A percentile compares a stretch with the other conserved stretches of the same genome.
Evolutionary conservation across 2,113 vertebrate species (phyloP).

Genomic region (Cathartes aura): DNA sequence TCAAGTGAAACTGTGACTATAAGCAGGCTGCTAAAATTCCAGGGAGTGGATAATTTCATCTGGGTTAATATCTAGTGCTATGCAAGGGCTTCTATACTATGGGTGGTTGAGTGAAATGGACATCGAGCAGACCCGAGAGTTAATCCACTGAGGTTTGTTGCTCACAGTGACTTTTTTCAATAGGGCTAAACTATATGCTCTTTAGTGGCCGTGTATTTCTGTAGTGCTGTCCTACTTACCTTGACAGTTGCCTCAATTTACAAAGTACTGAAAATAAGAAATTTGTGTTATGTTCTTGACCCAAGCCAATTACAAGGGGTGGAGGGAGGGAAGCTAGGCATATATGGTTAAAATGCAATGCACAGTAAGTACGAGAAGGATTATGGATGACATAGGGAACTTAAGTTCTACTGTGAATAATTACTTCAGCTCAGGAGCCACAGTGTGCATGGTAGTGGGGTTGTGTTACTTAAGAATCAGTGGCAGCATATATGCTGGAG

Average conservation of each 20-base stretch:
- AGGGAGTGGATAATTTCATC: neutral
- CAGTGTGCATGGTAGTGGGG: rapidly evolving
- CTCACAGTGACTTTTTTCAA: neutral
- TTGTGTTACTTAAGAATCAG: neutral
- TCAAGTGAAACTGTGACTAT: neutral
- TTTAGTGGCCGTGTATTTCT: neutral
- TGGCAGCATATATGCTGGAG: neutral
- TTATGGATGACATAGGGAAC: neutral
- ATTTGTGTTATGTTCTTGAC: neutral
- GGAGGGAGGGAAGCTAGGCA: neutral
- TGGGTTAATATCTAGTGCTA: neutral
- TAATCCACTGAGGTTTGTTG: neutral
- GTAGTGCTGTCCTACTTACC: neutral
- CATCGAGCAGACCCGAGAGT: neutral
- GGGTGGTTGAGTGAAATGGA: neutral
- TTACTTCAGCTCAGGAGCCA: neutral
- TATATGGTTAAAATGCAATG: neutral
- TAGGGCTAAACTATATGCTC: neutral
- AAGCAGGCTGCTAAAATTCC: neutral
- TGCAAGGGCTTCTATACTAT: neutral
- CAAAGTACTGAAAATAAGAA: neutral
- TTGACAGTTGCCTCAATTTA: neutral
- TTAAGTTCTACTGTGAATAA: neutral
- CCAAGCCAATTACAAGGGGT: neutral
- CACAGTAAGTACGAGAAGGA: neutral